Conservation (phyloP, 2,113 vertebrate species). For the Tachuris rubrigastra region DNA sequence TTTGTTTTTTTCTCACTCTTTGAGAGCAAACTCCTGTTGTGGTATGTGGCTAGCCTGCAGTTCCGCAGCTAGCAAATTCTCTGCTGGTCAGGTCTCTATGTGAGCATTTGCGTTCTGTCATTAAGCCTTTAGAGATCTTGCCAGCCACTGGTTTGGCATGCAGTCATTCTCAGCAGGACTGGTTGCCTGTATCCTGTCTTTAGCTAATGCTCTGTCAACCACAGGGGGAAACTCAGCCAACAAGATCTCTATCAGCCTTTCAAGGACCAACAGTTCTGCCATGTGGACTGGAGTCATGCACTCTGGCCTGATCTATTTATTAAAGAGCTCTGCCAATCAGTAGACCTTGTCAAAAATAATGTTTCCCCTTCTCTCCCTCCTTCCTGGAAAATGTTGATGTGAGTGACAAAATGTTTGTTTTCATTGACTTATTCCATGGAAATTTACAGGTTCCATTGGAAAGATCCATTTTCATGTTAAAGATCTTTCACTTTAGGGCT, state of each 20-base stretch:
- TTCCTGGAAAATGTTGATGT: conserved; percentile 48
- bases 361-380: conserved; percentile 25
- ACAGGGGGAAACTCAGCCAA: conserved; percentile 41
- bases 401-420: conserved; percentile 45
- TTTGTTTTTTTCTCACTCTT: not conserved
- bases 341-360: conserved; percentile 57
- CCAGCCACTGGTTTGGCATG: conserved; percentile 64
- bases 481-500: not conserved
- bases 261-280: conserved; percentile 50
- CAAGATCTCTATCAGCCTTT: conserved; percentile 69
- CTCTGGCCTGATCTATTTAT: conserved; percentile 53
- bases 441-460: conserved; percentile 48
- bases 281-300: conserved; percentile 18
- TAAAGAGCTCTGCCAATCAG: conserved; percentile 54
- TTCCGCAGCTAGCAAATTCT: conserved; percentile 23
- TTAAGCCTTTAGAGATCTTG: conserved; percentile 54
- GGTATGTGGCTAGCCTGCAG: not conserved
- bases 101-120: conserved; percentile 23
- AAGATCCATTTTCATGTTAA: not conserved
- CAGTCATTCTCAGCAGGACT: conserved; percentile 57
- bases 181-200: conserved; percentile 65
- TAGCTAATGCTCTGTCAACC: conserved; percentile 62
- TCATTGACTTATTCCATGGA: not conserved
- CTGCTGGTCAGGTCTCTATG: conserved; percentile 21
- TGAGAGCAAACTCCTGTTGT: not conserved